phyloP scores from a whole-genome alignment of 2,113 vertebrate species.

The Chiloscyllium plagiosum region DNA sequence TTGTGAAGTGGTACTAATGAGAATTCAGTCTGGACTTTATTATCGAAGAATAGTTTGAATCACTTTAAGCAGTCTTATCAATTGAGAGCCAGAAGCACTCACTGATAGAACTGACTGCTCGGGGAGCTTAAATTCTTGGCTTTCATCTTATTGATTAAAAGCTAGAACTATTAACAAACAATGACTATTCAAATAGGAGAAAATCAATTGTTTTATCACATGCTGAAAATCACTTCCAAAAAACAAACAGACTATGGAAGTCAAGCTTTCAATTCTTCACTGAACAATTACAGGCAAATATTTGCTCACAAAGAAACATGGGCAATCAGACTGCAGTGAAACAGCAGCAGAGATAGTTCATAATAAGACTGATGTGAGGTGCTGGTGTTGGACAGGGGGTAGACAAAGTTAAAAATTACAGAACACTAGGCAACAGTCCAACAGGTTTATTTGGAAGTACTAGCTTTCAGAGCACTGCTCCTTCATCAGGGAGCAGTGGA shows the following conservation, averaged over 20 bases:
- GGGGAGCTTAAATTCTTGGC: slow-evolving; percentile 9
- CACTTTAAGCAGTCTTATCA: slow-evolving; percentile 20
- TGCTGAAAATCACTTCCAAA: neutral
- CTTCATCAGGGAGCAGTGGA: too few species aligned
- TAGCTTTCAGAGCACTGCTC: too few species aligned
- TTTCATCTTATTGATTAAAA: slow-evolving; percentile 11
- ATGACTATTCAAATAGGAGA: neutral
- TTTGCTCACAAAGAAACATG: too few species aligned
- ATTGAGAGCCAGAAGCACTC: neutral
- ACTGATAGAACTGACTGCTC: neutral
- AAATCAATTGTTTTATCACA: slow-evolving; percentile 17
- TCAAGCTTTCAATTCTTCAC: neutral
- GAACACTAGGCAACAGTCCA: too few species aligned
- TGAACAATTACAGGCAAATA: neutral
- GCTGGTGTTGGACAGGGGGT: too few species aligned
- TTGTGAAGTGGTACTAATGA: slow-evolving; percentile 1
- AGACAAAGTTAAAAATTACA: too few species aligned
- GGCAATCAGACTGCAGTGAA: neutral
- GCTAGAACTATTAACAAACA: slow-evolving; percentile 19
- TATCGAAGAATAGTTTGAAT: neutral
- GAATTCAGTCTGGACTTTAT: neutral
- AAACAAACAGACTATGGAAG: neutral
- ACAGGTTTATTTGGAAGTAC: too few species aligned
- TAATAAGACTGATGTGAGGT: too few species aligned
- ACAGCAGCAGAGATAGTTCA: neutral